phyloP scores from a whole-genome alignment of 2,113 vertebrate genomes.

The Carettochelys insculpta region DNA sequence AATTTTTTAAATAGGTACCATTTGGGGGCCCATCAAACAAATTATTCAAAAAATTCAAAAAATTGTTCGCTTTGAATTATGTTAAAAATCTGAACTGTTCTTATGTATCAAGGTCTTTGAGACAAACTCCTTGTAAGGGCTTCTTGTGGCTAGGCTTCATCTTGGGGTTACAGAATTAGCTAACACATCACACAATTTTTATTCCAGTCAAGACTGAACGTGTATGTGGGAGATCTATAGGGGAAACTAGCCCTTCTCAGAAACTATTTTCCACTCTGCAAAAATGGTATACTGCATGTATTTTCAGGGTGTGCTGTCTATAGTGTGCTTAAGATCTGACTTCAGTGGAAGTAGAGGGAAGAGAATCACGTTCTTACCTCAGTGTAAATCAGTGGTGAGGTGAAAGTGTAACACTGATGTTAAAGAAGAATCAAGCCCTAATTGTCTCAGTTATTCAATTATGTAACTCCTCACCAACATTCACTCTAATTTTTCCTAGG shows the following conservation, averaged over 20 bases:
- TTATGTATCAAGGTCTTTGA: background rate
- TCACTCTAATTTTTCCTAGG: background rate
- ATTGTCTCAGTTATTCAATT: too few relatives aligned
- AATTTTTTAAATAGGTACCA: background rate
- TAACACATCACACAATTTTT: background rate
- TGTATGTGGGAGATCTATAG: background rate
- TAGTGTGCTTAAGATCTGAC: background rate
- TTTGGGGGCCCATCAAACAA: background rate
- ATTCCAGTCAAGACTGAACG: background rate
- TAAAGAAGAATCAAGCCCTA: constrained; percentile 26
- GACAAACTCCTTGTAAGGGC: background rate
- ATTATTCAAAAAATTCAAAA: background rate
- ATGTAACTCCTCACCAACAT: background rate
- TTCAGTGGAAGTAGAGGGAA: background rate
- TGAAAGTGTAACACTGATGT: background rate
- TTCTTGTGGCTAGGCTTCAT: background rate
- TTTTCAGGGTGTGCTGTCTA: background rate
- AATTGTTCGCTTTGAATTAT: background rate
- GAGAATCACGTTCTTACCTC: background rate
- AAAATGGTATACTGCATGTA: background rate
- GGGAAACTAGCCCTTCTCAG: background rate
- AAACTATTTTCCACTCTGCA: background rate
- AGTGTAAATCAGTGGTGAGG: background rate
- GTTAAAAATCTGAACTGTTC: background rate
- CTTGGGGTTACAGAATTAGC: background rate